Conservation (phyloP, 2,888 invertebrate genomes). For the Drosophila neoperkinsi region DNA sequence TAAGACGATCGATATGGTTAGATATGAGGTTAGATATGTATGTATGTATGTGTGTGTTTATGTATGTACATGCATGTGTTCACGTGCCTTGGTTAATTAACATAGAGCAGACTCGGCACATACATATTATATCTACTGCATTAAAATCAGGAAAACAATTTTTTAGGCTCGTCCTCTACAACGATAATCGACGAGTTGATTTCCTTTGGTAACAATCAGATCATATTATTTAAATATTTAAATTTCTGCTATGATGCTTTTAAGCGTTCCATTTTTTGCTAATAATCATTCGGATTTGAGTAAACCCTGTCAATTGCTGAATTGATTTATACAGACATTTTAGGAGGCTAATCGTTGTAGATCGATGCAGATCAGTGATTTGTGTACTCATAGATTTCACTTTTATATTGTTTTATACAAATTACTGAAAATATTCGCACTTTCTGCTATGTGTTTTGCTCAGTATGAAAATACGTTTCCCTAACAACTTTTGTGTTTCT, state of each 20-base stretch:
- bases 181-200: not conserved
- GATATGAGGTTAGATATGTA: not conserved
- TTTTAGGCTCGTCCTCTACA: not conserved
- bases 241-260: not conserved
- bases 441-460: not conserved
- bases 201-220: not conserved
- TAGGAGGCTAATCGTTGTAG: accelerated
- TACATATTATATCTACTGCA: not conserved
- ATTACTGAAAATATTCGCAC: not conserved
- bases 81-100: not conserved
- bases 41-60: not conserved
- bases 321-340: not conserved
- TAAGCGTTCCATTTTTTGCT: not conserved
- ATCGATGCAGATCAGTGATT: not conserved
- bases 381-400: not conserved
- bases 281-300: not conserved
- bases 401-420: not conserved
- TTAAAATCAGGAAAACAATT: not conserved
- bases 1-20: no score
- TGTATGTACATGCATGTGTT: not conserved
- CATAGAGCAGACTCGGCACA: not conserved
- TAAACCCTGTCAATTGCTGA: not conserved
- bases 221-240: not conserved
- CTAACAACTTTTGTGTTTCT: not conserved
- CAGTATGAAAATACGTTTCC: not conserved